These are phyloP conservation scores for Rhinichthys klamathensis DNA, from an alignment of 2,113 vertebrate genomes.

Conservation along the genomic window DNA sequence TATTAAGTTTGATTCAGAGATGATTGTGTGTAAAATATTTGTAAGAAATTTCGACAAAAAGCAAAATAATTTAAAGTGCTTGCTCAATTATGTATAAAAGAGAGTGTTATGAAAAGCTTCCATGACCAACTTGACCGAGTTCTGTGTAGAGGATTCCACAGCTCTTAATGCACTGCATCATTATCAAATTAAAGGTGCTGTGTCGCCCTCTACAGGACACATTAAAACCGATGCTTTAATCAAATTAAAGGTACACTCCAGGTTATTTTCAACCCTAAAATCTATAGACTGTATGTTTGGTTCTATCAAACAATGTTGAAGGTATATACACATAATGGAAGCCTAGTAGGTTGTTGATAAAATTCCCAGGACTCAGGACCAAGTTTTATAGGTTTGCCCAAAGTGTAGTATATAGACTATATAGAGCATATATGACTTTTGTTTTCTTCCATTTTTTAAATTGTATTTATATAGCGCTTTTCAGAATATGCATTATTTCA, in stretches of 20 bases:
- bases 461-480: background rate
- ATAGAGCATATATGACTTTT: background rate
- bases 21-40: background rate
- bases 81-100: background rate
- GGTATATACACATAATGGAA: background rate
- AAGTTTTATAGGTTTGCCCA: too few species aligned
- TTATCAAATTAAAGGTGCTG: slow-evolving; percentile 14
- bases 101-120: background rate
- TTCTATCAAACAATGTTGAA: background rate
- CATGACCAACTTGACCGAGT: background rate
- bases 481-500: background rate
- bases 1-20: background rate
- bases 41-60: background rate
- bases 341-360: background rate
- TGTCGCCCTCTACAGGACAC: slow-evolving; percentile 49
- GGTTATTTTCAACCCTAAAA: background rate
- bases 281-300: background rate
- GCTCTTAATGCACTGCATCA: background rate
- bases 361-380: too few species aligned
- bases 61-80: background rate
- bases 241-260: background rate
- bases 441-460: background rate
- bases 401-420: background rate
- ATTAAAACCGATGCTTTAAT: background rate
- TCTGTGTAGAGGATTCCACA: background rate